Evolutionary conservation across 2,888 invertebrate species (phyloP).

Genomic region (Hydrotaea diabolus): DNA sequence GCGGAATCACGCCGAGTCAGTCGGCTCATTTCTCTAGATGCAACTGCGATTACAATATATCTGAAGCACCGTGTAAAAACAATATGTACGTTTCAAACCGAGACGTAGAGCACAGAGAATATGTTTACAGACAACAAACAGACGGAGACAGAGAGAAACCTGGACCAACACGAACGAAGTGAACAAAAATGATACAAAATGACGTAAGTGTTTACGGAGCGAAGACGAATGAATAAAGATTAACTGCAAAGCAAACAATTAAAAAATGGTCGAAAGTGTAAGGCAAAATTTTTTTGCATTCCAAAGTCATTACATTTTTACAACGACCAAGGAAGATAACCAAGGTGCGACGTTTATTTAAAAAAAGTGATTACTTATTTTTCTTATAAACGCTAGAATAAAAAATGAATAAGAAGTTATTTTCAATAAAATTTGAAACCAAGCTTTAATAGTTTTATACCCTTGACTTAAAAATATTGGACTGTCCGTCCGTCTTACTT

Average conservation of each 20-base stretch:
- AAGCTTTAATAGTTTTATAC: no score
- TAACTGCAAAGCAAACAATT: not conserved
- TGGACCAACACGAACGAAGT: not conserved
- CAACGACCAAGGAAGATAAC: not conserved
- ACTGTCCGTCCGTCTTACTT: no score
- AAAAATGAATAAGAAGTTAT: no score
- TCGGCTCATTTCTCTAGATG: no score
- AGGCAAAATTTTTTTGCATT: not conserved
- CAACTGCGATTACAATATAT: no score
- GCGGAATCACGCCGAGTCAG: no score
- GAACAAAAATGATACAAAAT: not conserved
- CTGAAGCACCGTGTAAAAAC: no score
- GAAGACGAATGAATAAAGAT: constrained; percentile 2
- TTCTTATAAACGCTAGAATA: no score
- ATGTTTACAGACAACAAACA: constrained; percentile 5
- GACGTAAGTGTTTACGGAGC: not conserved
- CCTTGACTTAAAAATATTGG: no score
- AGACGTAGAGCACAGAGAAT: not conserved
- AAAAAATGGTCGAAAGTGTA: not conserved
- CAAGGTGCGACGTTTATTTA: not conserved
- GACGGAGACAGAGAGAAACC: not conserved
- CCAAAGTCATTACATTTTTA: not conserved
- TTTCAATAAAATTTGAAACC: no score
- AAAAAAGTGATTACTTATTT: no score
- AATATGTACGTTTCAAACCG: no score